Base-by-base conservation (phyloP, 1,140 invertebrate species). In the Caenorhabditis inopinata region DNA sequence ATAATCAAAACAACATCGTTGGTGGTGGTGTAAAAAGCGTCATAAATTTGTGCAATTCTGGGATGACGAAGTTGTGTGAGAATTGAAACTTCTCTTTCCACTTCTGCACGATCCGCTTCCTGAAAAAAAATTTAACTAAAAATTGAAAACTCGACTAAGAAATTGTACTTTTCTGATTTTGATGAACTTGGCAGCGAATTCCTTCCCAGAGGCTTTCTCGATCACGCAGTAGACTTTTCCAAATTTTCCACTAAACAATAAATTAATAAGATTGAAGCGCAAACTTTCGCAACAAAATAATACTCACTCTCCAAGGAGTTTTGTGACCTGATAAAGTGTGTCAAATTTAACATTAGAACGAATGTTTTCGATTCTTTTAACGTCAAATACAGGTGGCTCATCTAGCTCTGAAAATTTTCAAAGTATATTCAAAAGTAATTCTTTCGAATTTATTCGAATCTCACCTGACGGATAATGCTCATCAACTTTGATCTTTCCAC, bases 211-310 rank as follows among this genome's bases (percentile, higher is more conserved):
- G 2, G 48, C 53, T 74, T 87, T 89, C 49, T 88, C 87, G 16
- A 82, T 77, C 35, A 87, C 87, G 29, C 85, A 82, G 74, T 80
- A 88, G 14, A 88, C 87, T 83, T 87, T 85, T 32, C 87, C 87
- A 90, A 99, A 99, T 92, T 98, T 98, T 1, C 97, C 97, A 84
- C 97, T 98, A 89, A 42, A 42, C 25, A 85, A 82, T 76, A 80
- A 27, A 29, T 38, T 5, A 14, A 21, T 14, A 5, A 80, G 27
- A 27, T 48, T 14, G 16, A 38, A 76, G 29, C 45, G 6, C n/a
- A 18, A n/a, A 12, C 29, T 18, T 9, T 35, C 58, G 68, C 23
- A 46, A 85, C n/a, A n/a, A n/a, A n/a, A n/a, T n/a, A n/a, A n/a
- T n/a, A n/a, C 87, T 87, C 82, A 90, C 90, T 90, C 90, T 75